Conservation (phyloP, 1,140 invertebrate species). For the Aculops lycopersici region DNA sequence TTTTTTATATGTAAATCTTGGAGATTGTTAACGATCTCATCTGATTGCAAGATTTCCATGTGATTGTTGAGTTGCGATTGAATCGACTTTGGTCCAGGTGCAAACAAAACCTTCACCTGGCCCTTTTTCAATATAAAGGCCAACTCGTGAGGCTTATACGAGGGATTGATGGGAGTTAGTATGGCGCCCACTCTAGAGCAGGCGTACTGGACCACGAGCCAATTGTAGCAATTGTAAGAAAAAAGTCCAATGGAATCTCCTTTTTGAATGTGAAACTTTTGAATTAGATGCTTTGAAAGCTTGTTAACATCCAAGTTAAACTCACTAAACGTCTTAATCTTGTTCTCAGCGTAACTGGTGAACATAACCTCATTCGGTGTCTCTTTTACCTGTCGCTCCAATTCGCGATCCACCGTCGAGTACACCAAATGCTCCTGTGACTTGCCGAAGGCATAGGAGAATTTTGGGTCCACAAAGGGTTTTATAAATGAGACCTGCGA, state of each 20-base stretch:
- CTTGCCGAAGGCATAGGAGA: constrained; percentile 7
- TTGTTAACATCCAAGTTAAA: constrained; percentile 8
- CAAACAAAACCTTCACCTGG: constrained; percentile 6
- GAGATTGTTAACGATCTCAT: neutral
- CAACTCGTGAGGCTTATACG: constrained; percentile 6
- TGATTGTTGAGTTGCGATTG: constrained; percentile 5
- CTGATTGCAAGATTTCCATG: constrained; percentile 1
- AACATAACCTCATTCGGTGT: neutral
- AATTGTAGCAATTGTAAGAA: constrained; percentile 7
- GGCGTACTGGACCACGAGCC: constrained; percentile 6
- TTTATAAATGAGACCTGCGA: too few species aligned
- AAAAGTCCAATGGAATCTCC: constrained; percentile 8
- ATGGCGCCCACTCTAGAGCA: constrained; percentile 5
- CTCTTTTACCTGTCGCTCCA: neutral
- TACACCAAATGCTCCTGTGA: constrained; percentile 1
- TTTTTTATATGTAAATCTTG: constrained; percentile 1
- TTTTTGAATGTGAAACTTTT: constrained; percentile 1
- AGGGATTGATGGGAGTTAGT: constrained; percentile 8
- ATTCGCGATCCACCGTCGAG: constrained; percentile 1
- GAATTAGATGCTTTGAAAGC: constrained; percentile 4
- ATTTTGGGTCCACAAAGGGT: constrained; percentile 1
- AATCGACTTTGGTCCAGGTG: constrained; percentile 5
- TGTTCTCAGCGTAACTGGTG: constrained; percentile 7
- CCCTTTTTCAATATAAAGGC: constrained; percentile 5
- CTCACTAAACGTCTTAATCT: constrained; percentile 6